Evolutionary conservation across 2,113 vertebrate species (phyloP).

Genomic region (Elachura formosa): DNA sequence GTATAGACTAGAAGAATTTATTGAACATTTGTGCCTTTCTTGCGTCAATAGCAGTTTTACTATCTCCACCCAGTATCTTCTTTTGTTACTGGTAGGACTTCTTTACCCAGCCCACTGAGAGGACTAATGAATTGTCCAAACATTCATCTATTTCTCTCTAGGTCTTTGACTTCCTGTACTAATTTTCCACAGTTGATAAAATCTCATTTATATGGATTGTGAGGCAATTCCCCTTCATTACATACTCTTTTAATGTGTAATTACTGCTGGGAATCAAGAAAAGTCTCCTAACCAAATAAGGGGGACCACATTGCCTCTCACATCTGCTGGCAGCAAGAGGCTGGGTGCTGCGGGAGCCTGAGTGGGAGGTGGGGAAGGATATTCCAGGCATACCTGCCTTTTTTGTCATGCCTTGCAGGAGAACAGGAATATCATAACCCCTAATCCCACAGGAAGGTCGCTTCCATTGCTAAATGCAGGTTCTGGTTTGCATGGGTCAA

Average conservation of each 20-base stretch:
- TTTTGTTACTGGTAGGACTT: constrained; percentile 1
- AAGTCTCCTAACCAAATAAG: background rate
- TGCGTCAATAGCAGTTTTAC: constrained; percentile 25
- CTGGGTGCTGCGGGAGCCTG: background rate
- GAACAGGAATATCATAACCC: background rate
- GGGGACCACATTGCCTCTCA: background rate
- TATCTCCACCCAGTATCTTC: background rate
- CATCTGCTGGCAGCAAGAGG: background rate
- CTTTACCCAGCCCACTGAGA: background rate
- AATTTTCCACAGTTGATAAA: background rate
- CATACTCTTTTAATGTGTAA: background rate
- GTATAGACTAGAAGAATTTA: constrained; percentile 48
- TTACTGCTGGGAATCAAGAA: constrained; percentile 12
- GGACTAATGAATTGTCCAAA: background rate
- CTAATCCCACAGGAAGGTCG: background rate
- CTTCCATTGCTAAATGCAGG: background rate
- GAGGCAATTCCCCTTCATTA: background rate
- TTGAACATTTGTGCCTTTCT: constrained; percentile 31
- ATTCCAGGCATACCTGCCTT: background rate
- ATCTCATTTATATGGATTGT: background rate
- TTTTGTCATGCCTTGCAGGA: background rate
- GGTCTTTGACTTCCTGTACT: background rate
- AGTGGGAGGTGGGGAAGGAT: background rate
- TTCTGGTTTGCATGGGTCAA: background rate
- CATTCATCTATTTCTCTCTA: background rate